A percentile compares a stretch with the other conserved stretches of the same genome.
These are phyloP conservation scores for Drosophila arawakana DNA, from an alignment of 1,140 invertebrate species.

Conservation along the genomic window DNA sequence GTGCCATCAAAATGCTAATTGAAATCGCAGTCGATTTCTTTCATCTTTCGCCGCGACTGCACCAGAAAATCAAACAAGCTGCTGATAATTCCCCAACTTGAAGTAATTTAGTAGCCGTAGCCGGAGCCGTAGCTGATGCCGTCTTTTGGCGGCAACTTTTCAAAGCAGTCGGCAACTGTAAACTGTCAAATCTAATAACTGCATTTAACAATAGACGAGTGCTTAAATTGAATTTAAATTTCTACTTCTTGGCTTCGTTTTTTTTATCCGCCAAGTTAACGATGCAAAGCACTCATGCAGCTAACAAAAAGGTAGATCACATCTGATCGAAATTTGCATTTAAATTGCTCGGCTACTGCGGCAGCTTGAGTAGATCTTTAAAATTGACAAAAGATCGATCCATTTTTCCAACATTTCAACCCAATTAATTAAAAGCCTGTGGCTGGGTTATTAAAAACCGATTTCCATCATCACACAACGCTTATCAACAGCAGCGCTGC, in stretches of 20 bases:
- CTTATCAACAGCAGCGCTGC: slow-evolving; percentile 41
- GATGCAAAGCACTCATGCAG: slow-evolving; percentile 72
- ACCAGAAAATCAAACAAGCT: slow-evolving; percentile 74
- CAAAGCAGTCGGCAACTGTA: slow-evolving; percentile 68
- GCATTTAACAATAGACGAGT: slow-evolving; percentile 71
- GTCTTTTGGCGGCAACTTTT: slow-evolving; percentile 38
- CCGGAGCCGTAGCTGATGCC: neutral
- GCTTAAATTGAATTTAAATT: slow-evolving; percentile 66
- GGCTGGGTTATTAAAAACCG: slow-evolving; percentile 73
- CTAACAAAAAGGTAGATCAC: slow-evolving; percentile 2
- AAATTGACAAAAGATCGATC: slow-evolving; percentile 58
- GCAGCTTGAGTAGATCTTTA: slow-evolving; percentile 35
- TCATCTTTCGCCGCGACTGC: slow-evolving; percentile 65
- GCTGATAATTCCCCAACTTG: slow-evolving; percentile 60
- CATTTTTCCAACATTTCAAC: slow-evolving; percentile 37
- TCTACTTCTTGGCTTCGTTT: slow-evolving; percentile 17
- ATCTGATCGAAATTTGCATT: slow-evolving; percentile 60
- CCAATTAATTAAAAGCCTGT: slow-evolving; percentile 71
- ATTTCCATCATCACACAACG: slow-evolving; percentile 57
- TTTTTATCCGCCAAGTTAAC: slow-evolving; percentile 48
- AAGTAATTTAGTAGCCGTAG: slow-evolving; percentile 68
- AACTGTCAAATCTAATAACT: slow-evolving; percentile 83
- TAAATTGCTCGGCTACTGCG: slow-evolving; percentile 66
- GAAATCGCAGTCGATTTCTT: slow-evolving; percentile 63
- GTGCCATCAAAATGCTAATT: slow-evolving; percentile 80